Conservation (phyloP, 2,797 vertebrate species). For the Bucorvus abyssinicus region DNA sequence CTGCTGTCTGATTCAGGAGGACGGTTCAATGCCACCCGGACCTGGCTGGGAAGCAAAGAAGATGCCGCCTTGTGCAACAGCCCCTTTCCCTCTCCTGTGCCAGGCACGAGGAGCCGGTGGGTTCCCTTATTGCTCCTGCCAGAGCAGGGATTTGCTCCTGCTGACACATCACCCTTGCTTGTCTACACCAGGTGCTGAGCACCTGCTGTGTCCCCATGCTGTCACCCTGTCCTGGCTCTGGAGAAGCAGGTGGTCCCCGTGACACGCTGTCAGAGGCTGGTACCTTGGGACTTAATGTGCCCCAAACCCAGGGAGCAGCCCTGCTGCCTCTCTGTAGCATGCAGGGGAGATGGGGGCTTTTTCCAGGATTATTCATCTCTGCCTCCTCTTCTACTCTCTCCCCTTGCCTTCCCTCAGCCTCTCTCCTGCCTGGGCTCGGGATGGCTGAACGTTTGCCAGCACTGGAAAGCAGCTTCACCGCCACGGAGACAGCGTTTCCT, state of each 20-base stretch:
- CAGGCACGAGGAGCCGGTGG: neutral
- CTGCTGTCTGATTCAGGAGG: neutral
- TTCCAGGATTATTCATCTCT: neutral
- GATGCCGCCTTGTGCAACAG: neutral
- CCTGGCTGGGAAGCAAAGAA: neutral
- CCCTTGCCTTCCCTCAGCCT: neutral
- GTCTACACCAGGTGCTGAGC: neutral
- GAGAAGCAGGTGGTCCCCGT: neutral
- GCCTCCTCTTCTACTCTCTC: neutral
- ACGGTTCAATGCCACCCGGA: neutral
- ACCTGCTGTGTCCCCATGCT: neutral
- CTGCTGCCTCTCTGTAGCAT: neutral
- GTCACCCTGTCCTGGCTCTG: neutral
- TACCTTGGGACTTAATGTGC: rapidly evolving
- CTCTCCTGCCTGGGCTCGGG: neutral
- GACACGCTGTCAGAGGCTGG: rapidly evolving
- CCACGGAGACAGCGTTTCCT: rapidly evolving
- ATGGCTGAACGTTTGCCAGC: neutral
- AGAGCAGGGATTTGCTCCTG: neutral
- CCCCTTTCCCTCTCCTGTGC: neutral
- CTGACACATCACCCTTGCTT: neutral
- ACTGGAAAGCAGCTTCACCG: neutral
- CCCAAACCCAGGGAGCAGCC: neutral
- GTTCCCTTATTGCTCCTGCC: neutral
- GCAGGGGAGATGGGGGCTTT: neutral